These are phyloP conservation scores for Drosophila eugracilis DNA, from an alignment of 1,140 invertebrate genomes.

Conservation along the genomic window DNA sequence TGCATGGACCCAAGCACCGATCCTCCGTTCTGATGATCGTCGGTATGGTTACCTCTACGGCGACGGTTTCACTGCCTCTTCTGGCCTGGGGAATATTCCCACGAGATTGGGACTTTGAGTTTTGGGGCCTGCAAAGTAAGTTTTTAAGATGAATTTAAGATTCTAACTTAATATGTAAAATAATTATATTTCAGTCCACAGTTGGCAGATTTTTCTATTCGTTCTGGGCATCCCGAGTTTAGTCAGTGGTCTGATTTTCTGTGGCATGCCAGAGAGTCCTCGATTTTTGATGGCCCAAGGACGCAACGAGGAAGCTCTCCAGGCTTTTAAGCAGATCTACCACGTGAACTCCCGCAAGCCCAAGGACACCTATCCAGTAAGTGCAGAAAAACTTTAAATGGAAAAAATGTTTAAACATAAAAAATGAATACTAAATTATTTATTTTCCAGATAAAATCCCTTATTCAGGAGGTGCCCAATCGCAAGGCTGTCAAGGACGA, in stretches of 20 bases:
- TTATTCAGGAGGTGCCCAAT: constrained; percentile 68
- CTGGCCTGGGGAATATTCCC: constrained; percentile 87
- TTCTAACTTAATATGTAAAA: neutral
- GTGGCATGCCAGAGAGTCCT: constrained; percentile 91
- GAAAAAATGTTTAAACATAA: neutral
- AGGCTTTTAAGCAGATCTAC: constrained; percentile 69
- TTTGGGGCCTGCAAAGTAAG: constrained; percentile 87
- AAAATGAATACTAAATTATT: neutral
- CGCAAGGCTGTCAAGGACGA: constrained; percentile 56
- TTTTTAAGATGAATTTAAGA: constrained; percentile 19
- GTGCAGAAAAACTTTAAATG: no score
- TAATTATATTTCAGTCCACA: constrained; percentile 84
- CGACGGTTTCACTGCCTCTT: constrained; percentile 86
- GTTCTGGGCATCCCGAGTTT: constrained; percentile 88
- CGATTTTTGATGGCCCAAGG: constrained; percentile 92
- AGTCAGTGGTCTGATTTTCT: constrained; percentile 87
- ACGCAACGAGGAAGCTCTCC: constrained; percentile 88
- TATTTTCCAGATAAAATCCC: constrained; percentile 54
- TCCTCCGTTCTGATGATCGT: constrained; percentile 87
- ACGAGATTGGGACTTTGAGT: constrained; percentile 82
- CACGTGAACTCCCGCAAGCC: constrained; percentile 87
- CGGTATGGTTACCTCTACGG: constrained; percentile 87
- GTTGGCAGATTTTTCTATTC: constrained; percentile 91
- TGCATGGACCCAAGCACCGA: constrained; percentile 88
- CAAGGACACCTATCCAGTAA: constrained; percentile 88